phyloP scores from a whole-genome alignment of 37 sponge, comb jelly and placozoan species.

The Aplysina aerophoba region DNA sequence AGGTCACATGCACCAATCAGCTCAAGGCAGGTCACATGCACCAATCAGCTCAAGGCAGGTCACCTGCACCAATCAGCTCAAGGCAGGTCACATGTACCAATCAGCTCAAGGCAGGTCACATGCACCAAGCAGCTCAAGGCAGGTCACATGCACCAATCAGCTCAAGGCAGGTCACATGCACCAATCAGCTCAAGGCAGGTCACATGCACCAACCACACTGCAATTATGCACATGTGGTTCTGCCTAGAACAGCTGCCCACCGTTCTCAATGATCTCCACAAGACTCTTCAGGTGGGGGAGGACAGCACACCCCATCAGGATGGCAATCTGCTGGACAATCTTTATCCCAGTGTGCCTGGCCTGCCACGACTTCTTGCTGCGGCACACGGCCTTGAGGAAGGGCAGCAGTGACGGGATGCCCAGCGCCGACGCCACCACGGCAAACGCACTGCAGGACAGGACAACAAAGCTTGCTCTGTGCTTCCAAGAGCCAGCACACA shows the following conservation, averaged over 20 bases:
- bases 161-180: neutral
- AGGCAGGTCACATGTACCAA: neutral
- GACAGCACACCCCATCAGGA: constrained; percentile 99
- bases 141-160: neutral
- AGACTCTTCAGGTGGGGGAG: constrained; percentile 94
- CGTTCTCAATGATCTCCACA: constrained; percentile 98
- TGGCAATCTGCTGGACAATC: constrained; percentile 98
- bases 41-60: neutral
- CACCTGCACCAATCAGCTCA: neutral
- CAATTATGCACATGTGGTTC: neutral
- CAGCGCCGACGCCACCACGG: constrained; percentile 98
- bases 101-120: neutral
- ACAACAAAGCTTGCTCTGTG: neutral
- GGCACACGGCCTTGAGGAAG: constrained; percentile 98
- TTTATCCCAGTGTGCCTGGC: constrained; percentile 98
- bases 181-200: neutral
- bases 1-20: neutral
- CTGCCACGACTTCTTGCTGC: constrained; percentile 99
- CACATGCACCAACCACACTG: neutral
- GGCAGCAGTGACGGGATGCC: constrained; percentile 99
- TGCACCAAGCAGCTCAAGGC: neutral
- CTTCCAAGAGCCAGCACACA: neutral
- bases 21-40: neutral
- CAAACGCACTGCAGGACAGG: constrained; percentile 86
- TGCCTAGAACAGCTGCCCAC: too few species aligned